Base-by-base conservation (phyloP, 1,140 invertebrate species). In the Drosophila arawakana region DNA sequence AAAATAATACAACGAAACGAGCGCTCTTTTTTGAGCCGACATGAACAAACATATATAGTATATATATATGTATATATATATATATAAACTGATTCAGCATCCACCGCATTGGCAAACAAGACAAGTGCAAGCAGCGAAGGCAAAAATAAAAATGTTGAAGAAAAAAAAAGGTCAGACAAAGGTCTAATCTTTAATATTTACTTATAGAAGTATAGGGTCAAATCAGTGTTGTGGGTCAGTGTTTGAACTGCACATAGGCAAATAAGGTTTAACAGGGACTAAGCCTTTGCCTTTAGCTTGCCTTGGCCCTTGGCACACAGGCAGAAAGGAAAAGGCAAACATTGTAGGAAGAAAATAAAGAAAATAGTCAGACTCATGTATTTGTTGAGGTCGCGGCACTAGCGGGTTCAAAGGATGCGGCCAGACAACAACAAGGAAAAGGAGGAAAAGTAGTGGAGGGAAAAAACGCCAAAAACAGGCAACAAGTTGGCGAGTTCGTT, bases 381-480 rank as follows among this genome's bases (percentile, higher is more conserved):
- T 86, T 86, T 86, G 83, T 88, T 88, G 84, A 88, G 84, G 84
- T 89, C 84, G 67, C 39, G 41, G 80, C 80, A 82, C 78, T 41
- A 11, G 39, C 77, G 83, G 84, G 77, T 86, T 90, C 88, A 90
- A 90, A 90, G 86, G 82, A 88, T 91, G 83, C 78, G 80, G 30
- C 55, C 50, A 41, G 44, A 46, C 49, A 34, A 18, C 25, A 30
- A 6, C 25, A 30, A 30, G 5, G 1, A 18, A 61, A 8, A 11
- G 25, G 61, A 8, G 3, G 1, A 1, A 41, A 41, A 30, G 25
- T 30, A 30, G 25, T 3, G 3, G 25, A 30, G 25, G 25, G 25
- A 30, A 30, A 30, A 69, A 63, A 55, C 39, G 10, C 39, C 39
- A 41, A 65, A 49, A 68, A 65, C 52, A 55, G 39, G 39, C 39